These are phyloP conservation scores for Malthinus seriepunctatus DNA, from an alignment of 2,888 invertebrate genomes.

Conservation along the genomic window DNA sequence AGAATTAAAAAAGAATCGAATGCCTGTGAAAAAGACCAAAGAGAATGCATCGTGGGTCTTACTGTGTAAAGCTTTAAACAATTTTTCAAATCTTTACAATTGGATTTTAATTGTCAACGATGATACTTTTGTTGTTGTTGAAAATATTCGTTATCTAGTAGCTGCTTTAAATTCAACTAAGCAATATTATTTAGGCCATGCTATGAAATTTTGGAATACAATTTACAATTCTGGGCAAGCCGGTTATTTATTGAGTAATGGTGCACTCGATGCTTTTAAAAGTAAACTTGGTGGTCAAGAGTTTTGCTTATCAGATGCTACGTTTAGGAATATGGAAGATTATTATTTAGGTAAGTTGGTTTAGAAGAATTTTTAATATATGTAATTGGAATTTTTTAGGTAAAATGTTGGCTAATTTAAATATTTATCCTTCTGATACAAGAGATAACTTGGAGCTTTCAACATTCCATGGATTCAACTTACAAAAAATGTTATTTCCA, in stretches of 20 bases:
- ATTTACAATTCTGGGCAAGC: slow-evolving; percentile 60
- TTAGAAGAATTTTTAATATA: neutral
- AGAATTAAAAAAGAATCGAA: slow-evolving; percentile 34
- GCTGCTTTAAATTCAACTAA: slow-evolving; percentile 53
- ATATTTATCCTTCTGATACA: slow-evolving; percentile 58
- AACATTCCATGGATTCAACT: slow-evolving; percentile 53
- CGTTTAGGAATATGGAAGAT: slow-evolving; percentile 25
- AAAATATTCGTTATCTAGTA: slow-evolving; percentile 59
- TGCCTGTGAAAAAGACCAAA: slow-evolving; percentile 39
- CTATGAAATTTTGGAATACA: slow-evolving; percentile 59
- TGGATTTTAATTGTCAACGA: slow-evolving; percentile 63
- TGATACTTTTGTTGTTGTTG: slow-evolving; percentile 59
- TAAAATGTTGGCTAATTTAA: slow-evolving; percentile 57
- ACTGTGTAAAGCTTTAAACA: slow-evolving; percentile 43
- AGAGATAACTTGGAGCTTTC: slow-evolving; percentile 56
- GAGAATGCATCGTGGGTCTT: slow-evolving; percentile 47
- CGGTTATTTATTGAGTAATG: slow-evolving; percentile 60
- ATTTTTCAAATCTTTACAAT: slow-evolving; percentile 43
- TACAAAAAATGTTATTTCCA: slow-evolving; percentile 44
- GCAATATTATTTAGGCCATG: slow-evolving; percentile 60
- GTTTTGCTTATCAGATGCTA: slow-evolving; percentile 46
- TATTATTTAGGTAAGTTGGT: slow-evolving; percentile 24
- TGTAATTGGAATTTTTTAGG: slow-evolving; percentile 47
- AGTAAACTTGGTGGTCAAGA: slow-evolving; percentile 50
- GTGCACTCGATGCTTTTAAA: slow-evolving; percentile 52